Conservation (phyloP, 2,113 vertebrate genomes). For the Deroptyus accipitrinus region DNA sequence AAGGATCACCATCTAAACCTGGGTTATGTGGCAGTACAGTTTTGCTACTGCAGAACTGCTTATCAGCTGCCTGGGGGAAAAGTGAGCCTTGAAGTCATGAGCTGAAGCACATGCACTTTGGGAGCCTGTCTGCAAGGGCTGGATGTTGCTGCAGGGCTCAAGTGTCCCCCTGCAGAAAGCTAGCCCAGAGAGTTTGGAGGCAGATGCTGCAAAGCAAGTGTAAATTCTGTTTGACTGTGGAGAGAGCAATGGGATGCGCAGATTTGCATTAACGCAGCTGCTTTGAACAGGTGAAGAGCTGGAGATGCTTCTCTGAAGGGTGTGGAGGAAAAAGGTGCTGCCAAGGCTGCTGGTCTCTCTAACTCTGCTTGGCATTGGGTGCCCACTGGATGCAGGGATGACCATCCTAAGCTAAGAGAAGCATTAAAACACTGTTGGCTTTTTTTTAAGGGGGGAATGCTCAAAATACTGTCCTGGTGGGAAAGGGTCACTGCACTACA, state of each 20-base stretch:
- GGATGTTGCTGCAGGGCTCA: neutral
- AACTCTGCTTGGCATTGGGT: neutral
- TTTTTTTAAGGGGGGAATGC: neutral
- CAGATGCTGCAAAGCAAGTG: neutral
- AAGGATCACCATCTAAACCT: conserved; percentile 34
- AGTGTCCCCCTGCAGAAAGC: neutral
- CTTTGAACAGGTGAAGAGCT: neutral
- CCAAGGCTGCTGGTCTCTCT: neutral
- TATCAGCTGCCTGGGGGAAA: neutral
- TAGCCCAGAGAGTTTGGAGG: neutral
- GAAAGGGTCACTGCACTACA: neutral
- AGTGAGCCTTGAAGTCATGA: neutral
- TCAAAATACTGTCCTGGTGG: neutral
- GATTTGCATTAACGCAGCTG: neutral
- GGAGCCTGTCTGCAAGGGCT: neutral
- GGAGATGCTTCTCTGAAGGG: neutral
- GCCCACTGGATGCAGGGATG: accelerated
- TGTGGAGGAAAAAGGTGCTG: neutral
- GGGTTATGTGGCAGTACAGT: neutral
- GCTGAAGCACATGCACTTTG: neutral
- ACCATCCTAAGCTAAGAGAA: neutral
- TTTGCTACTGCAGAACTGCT: conserved; percentile 12
- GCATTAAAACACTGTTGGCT: neutral
- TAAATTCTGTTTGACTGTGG: neutral
- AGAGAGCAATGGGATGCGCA: accelerated